Evolutionary conservation across 2,888 invertebrate species (phyloP).

Genomic region (Alsophila aescularia): DNA sequence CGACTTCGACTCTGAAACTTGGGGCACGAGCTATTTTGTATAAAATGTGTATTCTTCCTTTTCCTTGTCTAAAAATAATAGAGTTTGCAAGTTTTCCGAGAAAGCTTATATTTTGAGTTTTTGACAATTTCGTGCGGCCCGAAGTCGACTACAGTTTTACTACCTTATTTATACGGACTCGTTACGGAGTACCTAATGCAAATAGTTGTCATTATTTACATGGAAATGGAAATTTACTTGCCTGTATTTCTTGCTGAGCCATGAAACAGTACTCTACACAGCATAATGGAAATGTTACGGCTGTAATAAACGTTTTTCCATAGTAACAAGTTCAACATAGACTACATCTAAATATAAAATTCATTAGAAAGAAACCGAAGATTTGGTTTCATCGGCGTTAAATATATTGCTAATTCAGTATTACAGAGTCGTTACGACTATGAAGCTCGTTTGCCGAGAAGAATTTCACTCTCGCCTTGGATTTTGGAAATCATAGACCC

Average conservation of each 20-base stretch:
- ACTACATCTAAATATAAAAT: background rate
- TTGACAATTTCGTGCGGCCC: conserved; percentile 5
- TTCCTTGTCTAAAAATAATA: conserved; percentile 27
- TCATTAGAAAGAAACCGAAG: no score
- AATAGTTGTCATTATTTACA: conserved; percentile 10
- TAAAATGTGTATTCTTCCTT: conserved; percentile 31
- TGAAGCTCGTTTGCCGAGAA: no score
- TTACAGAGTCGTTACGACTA: no score
- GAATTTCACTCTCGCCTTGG: no score
- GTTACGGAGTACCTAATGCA: conserved; percentile 7
- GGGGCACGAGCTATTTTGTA: conserved; percentile 42
- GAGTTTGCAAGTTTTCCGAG: conserved; percentile 23
- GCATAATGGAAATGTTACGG: background rate
- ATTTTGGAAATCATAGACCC: no score
- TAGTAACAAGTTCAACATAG: background rate
- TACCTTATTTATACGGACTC: conserved; percentile 5
- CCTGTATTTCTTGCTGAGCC: conserved; percentile 1
- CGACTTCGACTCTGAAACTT: conserved; percentile 53
- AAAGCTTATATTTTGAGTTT: conserved; percentile 11
- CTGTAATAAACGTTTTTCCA: background rate
- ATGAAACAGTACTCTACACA: no score
- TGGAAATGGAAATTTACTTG: conserved; percentile 14
- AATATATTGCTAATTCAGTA: no score
- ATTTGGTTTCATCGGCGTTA: no score
- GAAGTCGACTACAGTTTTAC: conserved; percentile 9